Evolutionary conservation across 2,113 vertebrate species (phyloP).

Genomic region (Hydrochoerus hydrochaeris): DNA sequence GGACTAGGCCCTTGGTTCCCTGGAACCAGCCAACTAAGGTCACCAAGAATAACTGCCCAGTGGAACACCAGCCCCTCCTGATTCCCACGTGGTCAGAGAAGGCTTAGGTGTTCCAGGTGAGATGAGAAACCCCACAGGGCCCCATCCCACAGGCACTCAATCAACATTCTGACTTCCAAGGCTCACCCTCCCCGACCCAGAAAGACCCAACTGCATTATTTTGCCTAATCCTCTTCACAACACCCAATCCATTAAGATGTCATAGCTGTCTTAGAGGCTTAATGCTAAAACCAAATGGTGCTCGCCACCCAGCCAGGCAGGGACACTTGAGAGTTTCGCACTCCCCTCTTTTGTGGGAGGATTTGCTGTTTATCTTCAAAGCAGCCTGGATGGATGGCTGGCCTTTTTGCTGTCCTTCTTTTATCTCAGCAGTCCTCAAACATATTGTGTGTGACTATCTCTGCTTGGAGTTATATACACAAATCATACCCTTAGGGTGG

Average conservation of each 20-base stretch:
- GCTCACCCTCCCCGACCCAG: background rate
- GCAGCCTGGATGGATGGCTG: background rate
- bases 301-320: rapidly evolving
- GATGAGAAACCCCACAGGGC: background rate
- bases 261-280: background rate
- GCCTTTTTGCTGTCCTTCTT: background rate
- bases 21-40: background rate
- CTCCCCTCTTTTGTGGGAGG: background rate
- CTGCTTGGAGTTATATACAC: background rate
- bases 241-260: background rate
- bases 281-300: background rate
- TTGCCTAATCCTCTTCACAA: background rate
- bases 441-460: background rate
- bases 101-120: background rate
- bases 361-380: background rate
- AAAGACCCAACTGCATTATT: background rate
- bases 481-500: background rate
- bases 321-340: background rate
- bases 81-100: background rate
- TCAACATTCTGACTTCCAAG: background rate
- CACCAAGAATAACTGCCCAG: rapidly evolving
- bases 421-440: background rate
- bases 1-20: too few relatives aligned
- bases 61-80: background rate
- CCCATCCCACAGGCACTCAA: background rate